Conservation (phyloP, 2,797 vertebrate species). For the Iguana delicatissima region DNA sequence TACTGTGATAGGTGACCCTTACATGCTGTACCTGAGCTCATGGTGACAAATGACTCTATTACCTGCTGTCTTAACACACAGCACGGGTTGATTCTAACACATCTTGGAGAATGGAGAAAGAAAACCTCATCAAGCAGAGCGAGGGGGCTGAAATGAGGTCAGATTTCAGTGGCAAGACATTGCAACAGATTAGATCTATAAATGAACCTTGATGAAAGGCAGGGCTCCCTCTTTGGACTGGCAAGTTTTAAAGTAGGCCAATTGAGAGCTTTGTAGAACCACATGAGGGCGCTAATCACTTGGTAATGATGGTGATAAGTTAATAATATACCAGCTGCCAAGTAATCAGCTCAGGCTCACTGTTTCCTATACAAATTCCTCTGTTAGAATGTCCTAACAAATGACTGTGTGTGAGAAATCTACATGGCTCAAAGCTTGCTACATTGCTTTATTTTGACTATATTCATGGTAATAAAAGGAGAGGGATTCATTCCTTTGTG, state of each 20-base stretch:
- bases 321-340: background rate
- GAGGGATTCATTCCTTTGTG: fast-evolving
- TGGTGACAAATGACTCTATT: background rate
- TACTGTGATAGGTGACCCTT: slow-evolving; percentile 29
- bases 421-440: background rate
- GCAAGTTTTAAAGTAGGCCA: background rate
- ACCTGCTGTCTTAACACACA: fast-evolving
- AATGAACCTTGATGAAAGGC: slow-evolving; percentile 16
- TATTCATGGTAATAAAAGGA: fast-evolving
- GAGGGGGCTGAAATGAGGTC: slow-evolving; percentile 24
- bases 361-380: background rate
- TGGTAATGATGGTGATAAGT: background rate
- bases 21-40: background rate
- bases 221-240: background rate
- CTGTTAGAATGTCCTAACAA: background rate
- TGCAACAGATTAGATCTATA: background rate
- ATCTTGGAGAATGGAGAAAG: slow-evolving; percentile 22
- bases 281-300: slow-evolving; percentile 32
- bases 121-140: slow-evolving; percentile 22
- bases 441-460: background rate
- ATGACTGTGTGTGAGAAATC: no score
- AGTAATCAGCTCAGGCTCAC: background rate
- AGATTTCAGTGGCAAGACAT: slow-evolving; percentile 7
- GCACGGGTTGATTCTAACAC: slow-evolving; percentile 14
- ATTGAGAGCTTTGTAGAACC: background rate